Evolutionary conservation across 2,113 vertebrate genomes (phyloP).

Genomic region (Polyodon spathula): DNA sequence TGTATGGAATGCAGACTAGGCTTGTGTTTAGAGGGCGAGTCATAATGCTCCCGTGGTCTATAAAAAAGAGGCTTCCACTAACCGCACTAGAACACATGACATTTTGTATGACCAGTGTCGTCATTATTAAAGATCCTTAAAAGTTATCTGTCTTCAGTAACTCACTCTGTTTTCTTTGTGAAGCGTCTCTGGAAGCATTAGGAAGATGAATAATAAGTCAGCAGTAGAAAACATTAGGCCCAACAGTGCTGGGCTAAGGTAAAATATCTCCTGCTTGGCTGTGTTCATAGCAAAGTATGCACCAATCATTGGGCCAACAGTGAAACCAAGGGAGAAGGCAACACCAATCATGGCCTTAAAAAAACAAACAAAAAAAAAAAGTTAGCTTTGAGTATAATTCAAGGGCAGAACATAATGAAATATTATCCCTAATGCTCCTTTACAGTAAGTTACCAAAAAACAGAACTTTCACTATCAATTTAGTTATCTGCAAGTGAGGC

Average conservation of each 20-base stretch:
- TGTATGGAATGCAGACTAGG: too few species aligned
- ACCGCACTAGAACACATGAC: too few species aligned
- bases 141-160: not conserved
- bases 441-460: too few species aligned
- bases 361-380: not conserved
- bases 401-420: not conserved
- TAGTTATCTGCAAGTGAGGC: too few species aligned
- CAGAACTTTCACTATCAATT: too few species aligned
- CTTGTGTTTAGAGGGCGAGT: too few species aligned
- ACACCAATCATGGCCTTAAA: constrained; percentile 84
- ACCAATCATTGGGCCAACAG: constrained; percentile 82
- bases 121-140: too few species aligned
- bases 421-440: too few species aligned
- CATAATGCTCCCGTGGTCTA: too few species aligned
- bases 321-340: constrained; percentile 92
- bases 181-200: constrained; percentile 82
- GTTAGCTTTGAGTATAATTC: not conserved
- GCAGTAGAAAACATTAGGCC: constrained; percentile 65
- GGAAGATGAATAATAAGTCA: constrained; percentile 75
- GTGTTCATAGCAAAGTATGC: constrained; percentile 66
- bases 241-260: constrained; percentile 62
- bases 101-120: too few species aligned
- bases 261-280: constrained; percentile 56
- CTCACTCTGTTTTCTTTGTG: constrained; percentile 67
- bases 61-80: too few species aligned